Evolutionary conservation across 1,140 invertebrate species (phyloP).

Genomic region (Achatina immaculata): DNA sequence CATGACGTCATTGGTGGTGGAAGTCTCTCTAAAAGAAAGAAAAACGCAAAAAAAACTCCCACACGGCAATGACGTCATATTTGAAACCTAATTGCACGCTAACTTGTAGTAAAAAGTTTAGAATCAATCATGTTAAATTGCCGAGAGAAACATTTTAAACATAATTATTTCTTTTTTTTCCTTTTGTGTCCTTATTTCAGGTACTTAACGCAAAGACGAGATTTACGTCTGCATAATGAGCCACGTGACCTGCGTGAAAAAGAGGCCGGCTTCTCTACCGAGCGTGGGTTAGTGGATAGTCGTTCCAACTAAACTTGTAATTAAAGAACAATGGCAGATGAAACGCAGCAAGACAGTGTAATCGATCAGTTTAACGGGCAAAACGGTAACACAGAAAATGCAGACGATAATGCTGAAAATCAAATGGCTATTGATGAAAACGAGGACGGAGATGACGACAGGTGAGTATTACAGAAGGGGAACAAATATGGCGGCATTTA

Average conservation of each 20-base stretch:
- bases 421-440: slow-evolving; percentile 20
- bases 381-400: slow-evolving; percentile 25
- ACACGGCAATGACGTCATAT: too few relatives aligned
- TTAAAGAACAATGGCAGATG: slow-evolving; percentile 24
- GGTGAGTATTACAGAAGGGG: slow-evolving; percentile 39
- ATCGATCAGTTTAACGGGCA: slow-evolving; percentile 14
- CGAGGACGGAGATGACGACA: slow-evolving; percentile 44
- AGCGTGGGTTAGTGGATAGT: background rate
- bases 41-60: too few relatives aligned
- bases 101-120: too few relatives aligned
- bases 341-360: slow-evolving; percentile 32
- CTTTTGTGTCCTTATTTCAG: too few relatives aligned
- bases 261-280: background rate
- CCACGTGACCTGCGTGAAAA: background rate
- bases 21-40: too few relatives aligned
- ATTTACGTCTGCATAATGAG: slow-evolving; percentile 1
- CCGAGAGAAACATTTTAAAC: too few relatives aligned
- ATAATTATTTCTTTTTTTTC: too few relatives aligned
- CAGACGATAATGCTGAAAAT: slow-evolving; percentile 17
- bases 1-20: too few relatives aligned
- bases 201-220: background rate
- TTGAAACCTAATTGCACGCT: too few relatives aligned
- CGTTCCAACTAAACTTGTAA: too few relatives aligned
- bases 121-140: too few relatives aligned
- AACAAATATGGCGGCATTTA: too few relatives aligned